phyloP scores from a whole-genome alignment of 2,888 invertebrate genomes.

The Agrotis segetum region DNA sequence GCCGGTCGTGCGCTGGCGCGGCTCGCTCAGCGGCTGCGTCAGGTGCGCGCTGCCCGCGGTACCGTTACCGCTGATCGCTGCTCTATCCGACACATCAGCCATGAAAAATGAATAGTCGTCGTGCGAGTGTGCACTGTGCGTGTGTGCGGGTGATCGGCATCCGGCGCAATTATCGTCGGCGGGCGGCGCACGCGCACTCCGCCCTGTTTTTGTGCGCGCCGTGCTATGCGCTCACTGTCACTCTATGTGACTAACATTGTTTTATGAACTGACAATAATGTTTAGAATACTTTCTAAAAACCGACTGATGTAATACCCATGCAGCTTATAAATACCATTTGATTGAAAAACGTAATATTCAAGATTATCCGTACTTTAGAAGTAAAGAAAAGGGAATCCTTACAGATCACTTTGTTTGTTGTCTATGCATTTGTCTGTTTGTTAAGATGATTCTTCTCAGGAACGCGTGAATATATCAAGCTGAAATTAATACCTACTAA shows the following conservation, averaged over 20 bases:
- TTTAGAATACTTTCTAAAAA: slow-evolving; percentile 6
- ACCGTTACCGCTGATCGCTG: slow-evolving; percentile 54
- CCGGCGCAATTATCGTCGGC: slow-evolving; percentile 60
- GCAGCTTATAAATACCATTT: no score
- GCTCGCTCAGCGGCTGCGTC: background rate
- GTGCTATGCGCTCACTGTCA: slow-evolving; percentile 28
- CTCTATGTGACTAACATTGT: slow-evolving; percentile 29
- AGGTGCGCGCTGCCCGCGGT: slow-evolving; percentile 20
- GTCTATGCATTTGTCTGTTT: no score
- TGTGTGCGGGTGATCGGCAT: slow-evolving; percentile 58
- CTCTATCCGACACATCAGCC: slow-evolving; percentile 36
- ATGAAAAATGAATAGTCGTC: slow-evolving; percentile 34
- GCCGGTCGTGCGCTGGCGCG: background rate
- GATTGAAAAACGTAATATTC: background rate
- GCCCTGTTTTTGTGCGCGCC: slow-evolving; percentile 49
- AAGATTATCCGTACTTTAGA: no score
- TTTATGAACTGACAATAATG: slow-evolving; percentile 2
- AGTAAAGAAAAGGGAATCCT: no score
- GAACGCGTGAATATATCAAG: no score
- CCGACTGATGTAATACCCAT: background rate
- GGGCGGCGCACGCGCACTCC: slow-evolving; percentile 52
- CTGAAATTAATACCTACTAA: no score
- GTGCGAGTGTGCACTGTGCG: slow-evolving; percentile 4
- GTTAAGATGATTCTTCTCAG: no score
- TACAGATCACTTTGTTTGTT: no score